Evolutionary conservation across 2,888 invertebrate genomes (phyloP).

Genomic region (Eurytoma californica): DNA sequence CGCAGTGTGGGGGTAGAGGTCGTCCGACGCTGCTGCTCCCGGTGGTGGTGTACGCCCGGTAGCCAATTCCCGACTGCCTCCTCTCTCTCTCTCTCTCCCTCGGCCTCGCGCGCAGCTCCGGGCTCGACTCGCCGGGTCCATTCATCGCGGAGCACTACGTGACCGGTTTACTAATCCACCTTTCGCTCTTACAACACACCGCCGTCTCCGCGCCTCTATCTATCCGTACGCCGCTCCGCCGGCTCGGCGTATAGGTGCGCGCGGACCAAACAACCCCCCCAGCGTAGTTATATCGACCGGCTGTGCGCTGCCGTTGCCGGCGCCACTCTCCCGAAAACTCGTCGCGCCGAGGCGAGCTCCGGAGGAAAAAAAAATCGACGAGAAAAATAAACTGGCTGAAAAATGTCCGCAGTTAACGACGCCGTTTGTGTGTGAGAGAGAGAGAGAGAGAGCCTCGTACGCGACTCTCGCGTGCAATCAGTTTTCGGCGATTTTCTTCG

Average conservation of each 20-base stretch:
- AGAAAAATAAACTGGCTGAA: conserved; percentile 4
- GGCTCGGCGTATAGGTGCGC: conserved; percentile 58
- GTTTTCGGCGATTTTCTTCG: conserved; percentile 11
- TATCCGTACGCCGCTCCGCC: conserved; percentile 49
- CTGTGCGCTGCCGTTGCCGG: conserved; percentile 48
- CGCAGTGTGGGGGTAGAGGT: conserved; percentile 64
- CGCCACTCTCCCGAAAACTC: conserved; percentile 59
- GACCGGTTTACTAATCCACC: conserved; percentile 74
- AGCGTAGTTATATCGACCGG: conserved; percentile 68
- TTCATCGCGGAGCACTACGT: conserved; percentile 75
- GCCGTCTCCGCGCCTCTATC: neutral
- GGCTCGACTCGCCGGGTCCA: conserved; percentile 69
- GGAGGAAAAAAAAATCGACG: neutral
- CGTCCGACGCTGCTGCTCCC: neutral
- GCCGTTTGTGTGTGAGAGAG: neutral
- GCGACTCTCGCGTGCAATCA: neutral
- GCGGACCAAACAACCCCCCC: conserved; percentile 68
- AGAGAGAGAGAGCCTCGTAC: no score
- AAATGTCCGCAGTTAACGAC: conserved; percentile 10
- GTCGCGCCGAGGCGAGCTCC: neutral
- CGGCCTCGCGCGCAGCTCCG: conserved; percentile 41
- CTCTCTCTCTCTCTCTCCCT: conserved; percentile 47
- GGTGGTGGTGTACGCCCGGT: conserved; percentile 73
- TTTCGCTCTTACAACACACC: conserved; percentile 59
- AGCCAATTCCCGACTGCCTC: conserved; percentile 70